phyloP scores from a whole-genome alignment of 2,888 invertebrate genomes.

The Clivina fossor region DNA sequence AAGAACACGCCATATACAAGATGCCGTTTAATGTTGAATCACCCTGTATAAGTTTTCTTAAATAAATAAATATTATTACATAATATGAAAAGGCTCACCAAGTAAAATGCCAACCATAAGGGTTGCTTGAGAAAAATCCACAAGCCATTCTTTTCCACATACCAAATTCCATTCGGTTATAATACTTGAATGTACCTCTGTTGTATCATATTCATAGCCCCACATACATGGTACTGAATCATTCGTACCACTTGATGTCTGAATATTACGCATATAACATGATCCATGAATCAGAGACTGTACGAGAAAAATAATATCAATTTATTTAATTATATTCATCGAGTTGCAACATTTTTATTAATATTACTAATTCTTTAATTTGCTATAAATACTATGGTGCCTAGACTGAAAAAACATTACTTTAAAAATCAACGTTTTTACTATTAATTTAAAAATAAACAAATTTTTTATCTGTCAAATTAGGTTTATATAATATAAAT shows the following conservation, averaged over 20 bases:
- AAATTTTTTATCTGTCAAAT: too few species aligned
- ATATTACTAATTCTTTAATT: too few species aligned
- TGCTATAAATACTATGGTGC: too few species aligned
- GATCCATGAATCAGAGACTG: conserved; percentile 39
- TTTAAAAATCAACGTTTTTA: too few species aligned
- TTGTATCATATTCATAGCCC: conserved; percentile 59
- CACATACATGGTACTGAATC: conserved; percentile 43
- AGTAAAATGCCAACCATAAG: conserved; percentile 66
- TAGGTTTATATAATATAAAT: too few species aligned
- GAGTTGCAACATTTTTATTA: background rate
- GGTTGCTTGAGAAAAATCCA: conserved; percentile 61
- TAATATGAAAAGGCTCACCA: conserved; percentile 46
- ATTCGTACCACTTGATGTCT: conserved; percentile 1
- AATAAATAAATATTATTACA: conserved; percentile 1
- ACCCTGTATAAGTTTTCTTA: too few species aligned
- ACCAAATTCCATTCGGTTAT: conserved; percentile 68
- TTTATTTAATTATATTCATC: too few species aligned
- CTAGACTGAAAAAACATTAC: too few species aligned
- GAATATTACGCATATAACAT: conserved; percentile 44
- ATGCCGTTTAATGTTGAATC: too few species aligned
- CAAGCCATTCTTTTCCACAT: conserved; percentile 59
- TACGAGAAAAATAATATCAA: too few species aligned
- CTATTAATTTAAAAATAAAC: too few species aligned
- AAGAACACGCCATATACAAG: too few species aligned
- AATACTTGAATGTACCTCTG: conserved; percentile 63